phyloP scores from a whole-genome alignment of 1,140 invertebrate species.

The Heliconius congener region DNA sequence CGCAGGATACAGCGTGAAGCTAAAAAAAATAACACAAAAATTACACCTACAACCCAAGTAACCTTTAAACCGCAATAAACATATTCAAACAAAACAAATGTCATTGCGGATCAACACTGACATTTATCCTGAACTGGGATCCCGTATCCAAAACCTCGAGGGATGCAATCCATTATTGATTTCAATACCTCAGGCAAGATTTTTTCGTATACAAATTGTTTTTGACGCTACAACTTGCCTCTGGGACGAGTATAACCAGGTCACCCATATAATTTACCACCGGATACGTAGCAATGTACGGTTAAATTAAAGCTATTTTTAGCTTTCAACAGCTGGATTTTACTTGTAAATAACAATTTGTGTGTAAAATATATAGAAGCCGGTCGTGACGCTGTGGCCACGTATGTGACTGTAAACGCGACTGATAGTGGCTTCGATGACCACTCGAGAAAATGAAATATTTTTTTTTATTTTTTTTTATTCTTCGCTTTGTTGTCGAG shows the following conservation, averaged over 20 bases:
- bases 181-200: conserved; percentile 15
- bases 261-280: conserved; percentile 15
- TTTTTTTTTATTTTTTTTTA: too few relatives aligned
- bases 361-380: too few relatives aligned
- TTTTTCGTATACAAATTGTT: conserved; percentile 27
- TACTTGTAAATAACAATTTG: background rate
- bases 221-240: conserved; percentile 7
- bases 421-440: too few relatives aligned
- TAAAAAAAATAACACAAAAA: background rate
- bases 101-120: background rate
- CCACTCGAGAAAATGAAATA: too few relatives aligned
- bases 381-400: too few relatives aligned
- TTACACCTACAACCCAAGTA: background rate
- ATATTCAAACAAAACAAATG: background rate
- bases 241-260: conserved; percentile 13
- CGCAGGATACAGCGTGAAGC: too few relatives aligned
- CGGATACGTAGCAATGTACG: background rate
- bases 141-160: conserved; percentile 7
- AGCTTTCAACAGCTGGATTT: background rate
- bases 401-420: too few relatives aligned
- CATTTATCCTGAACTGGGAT: background rate
- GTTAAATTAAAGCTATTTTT: conserved; percentile 5
- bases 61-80: background rate
- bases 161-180: conserved; percentile 27
- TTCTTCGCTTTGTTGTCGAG: too few relatives aligned